Evolutionary conservation across 2,113 vertebrate genomes (phyloP).

Genomic region (Aplodontia rufa): DNA sequence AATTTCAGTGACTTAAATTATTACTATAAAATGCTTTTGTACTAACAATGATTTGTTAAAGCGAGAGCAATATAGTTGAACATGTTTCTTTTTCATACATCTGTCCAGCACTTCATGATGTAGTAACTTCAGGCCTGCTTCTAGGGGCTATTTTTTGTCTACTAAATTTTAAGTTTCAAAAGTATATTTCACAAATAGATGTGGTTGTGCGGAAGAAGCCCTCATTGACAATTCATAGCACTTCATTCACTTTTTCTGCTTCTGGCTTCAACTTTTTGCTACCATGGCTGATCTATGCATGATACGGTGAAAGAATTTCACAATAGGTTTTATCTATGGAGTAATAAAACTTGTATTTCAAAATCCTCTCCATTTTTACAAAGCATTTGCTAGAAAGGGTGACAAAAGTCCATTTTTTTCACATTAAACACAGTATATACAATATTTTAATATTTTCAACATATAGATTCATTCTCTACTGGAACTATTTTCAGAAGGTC

Average conservation of each 20-base stretch:
- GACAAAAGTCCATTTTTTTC: not conserved
- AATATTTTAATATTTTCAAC: not conserved
- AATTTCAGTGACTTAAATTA: not conserved
- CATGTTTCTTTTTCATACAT: not conserved
- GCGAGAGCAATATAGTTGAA: not conserved
- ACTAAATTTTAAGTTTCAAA: conserved; percentile 1
- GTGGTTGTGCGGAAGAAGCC: not conserved
- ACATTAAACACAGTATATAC: not conserved
- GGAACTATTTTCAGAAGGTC: not conserved
- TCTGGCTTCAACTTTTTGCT: not conserved
- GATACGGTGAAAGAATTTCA: no score
- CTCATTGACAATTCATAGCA: not conserved
- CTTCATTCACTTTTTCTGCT: not conserved
- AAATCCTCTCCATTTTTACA: not conserved
- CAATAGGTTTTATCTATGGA: no score
- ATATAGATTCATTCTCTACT: not conserved
- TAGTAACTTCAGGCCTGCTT: not conserved
- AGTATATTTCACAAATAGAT: not conserved
- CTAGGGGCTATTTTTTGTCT: not conserved
- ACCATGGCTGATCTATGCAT: not conserved
- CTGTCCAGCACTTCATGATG: not conserved
- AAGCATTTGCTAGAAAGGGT: not conserved
- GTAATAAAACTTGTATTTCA: conserved; percentile 30
- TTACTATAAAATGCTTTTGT: not conserved
- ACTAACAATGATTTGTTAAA: not conserved